phyloP scores from a whole-genome alignment of 2,888 invertebrate species.

The Phytoseiulus persimilis region DNA sequence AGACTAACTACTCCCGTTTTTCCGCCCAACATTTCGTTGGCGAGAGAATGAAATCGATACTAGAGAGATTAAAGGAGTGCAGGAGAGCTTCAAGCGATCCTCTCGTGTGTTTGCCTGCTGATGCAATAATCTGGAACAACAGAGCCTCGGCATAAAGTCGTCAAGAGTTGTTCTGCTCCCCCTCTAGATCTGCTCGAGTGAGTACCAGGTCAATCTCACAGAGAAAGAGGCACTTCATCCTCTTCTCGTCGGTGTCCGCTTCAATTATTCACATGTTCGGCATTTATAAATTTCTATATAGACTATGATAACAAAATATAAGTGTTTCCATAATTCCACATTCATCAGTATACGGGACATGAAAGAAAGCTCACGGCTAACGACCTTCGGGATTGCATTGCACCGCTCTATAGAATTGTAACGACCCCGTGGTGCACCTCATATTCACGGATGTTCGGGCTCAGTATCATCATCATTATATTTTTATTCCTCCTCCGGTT shows the following conservation, averaged over 20 bases:
- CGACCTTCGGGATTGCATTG: neutral
- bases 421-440: neutral
- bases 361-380: neutral
- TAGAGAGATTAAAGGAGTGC: too few relatives aligned
- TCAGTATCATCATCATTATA: neutral
- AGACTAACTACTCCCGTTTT: too few relatives aligned
- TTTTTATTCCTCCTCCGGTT: neutral
- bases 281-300: conserved; percentile 30
- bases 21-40: too few relatives aligned
- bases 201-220: neutral
- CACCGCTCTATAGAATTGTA: neutral
- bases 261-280: neutral
- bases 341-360: neutral
- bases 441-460: neutral
- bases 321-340: neutral
- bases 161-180: neutral
- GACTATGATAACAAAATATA: conserved; percentile 38
- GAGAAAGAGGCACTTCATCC: neutral
- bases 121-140: neutral
- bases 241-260: neutral
- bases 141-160: neutral
- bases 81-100: too few relatives aligned
- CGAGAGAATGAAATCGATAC: too few relatives aligned
- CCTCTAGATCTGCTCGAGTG: neutral
- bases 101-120: too few relatives aligned